Evolutionary conservation across 2,113 vertebrate genomes (phyloP).

Genomic region (Tympanuchus pallidicinctus): DNA sequence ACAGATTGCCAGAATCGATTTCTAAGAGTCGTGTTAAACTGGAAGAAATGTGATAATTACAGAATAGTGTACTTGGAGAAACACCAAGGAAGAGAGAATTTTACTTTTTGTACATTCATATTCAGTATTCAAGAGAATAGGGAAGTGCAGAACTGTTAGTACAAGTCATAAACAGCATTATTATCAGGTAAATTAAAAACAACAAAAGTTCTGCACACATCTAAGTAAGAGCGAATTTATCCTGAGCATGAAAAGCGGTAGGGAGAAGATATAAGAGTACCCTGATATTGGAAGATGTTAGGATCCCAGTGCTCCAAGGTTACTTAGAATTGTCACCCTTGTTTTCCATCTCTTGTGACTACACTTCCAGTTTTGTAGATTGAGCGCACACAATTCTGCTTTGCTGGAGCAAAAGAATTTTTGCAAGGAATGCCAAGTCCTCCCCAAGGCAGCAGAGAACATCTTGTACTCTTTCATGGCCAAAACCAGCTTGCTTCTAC

Average conservation of each 20-base stretch:
- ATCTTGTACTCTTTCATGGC: not conserved
- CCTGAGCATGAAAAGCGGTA: not conserved
- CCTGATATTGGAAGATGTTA: not conserved
- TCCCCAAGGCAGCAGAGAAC: not conserved
- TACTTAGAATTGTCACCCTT: not conserved
- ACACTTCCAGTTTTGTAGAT: not conserved
- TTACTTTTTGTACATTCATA: not conserved
- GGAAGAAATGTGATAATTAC: not conserved
- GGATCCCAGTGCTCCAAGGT: not conserved
- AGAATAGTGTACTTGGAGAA: not conserved
- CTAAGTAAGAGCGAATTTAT: not conserved
- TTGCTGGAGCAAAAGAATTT: not conserved
- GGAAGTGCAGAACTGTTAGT: not conserved
- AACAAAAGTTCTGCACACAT: not conserved
- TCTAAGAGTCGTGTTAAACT: not conserved
- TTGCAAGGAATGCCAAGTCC: not conserved
- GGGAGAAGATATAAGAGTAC: not conserved
- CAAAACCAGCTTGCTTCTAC: not conserved
- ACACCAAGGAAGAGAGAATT: not conserved
- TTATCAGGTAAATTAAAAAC: not conserved
- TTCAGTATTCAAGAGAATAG: not conserved
- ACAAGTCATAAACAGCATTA: not conserved
- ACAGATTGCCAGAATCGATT: not conserved
- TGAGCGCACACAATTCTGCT: not conserved
- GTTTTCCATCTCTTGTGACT: not conserved